phyloP scores from a whole-genome alignment of 2,113 vertebrate genomes.

The Halcyon malimbica region DNA sequence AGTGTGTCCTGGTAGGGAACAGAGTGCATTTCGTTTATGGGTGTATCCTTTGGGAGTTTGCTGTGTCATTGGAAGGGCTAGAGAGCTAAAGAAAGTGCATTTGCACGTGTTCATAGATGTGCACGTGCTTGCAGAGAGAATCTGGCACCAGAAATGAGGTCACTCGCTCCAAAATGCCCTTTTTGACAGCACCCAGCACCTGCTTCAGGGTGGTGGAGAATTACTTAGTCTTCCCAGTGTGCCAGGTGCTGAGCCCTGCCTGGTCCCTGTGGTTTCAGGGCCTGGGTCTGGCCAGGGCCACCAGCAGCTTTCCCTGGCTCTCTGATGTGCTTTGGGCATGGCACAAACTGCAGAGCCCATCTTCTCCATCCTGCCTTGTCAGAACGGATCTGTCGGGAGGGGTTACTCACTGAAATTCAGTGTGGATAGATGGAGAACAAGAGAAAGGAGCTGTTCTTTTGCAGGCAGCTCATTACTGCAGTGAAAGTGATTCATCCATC shows the following conservation, averaged over 20 bases:
- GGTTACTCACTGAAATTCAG: not conserved
- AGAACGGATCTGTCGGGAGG: accelerated
- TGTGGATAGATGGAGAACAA: not conserved
- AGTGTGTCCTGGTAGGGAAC: not conserved
- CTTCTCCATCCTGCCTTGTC: not conserved
- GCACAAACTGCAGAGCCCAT: accelerated
- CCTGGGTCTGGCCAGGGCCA: not conserved
- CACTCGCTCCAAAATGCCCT: accelerated
- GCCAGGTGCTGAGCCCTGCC: not conserved
- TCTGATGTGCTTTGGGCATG: accelerated
- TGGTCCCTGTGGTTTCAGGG: not conserved
- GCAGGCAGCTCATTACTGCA: not conserved
- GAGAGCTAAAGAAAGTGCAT: not conserved
- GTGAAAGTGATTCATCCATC: conserved; percentile 3
- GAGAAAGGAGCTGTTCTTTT: not conserved
- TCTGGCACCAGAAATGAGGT: not conserved
- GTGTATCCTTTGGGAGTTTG: accelerated
- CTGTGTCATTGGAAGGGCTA: not conserved
- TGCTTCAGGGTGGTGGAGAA: not conserved
- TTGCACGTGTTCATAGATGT: not conserved
- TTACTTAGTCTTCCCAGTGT: accelerated
- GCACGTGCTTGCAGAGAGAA: not conserved
- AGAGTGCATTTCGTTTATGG: not conserved
- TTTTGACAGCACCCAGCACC: not conserved
- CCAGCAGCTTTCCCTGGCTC: not conserved